Evolutionary conservation across 2,113 vertebrate species (phyloP), one percentile per base, ranked within the genome.

Genomic region (Lathamus discolor): DNA sequence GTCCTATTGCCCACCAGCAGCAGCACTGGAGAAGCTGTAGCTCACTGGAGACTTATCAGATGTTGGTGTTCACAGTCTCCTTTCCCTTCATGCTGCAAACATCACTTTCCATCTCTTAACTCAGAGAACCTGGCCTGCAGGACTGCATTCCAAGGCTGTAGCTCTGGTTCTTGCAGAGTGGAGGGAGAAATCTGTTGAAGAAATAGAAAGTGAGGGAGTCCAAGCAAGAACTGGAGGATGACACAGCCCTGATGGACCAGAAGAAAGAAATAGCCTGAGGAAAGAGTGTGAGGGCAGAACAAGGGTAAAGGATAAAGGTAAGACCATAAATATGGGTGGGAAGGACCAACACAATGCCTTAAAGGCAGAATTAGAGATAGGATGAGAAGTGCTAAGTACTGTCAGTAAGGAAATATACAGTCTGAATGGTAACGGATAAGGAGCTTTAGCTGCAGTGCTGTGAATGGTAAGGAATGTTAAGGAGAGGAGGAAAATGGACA

Each of bases 211-310:
- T 17, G 17, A 55, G 6, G 16, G 6, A 52, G 7, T 46, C 22
- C 0, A 0, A 66, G 54, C 8, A 63, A 73, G 16, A 88, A 18
- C 49, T 62, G 14, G 31, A 76, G 24, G 2, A 3, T 62, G 54
- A 78, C 33, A 46, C 3, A 69, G 16, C 6, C 13, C 68, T 74
- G 48, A n/a, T n/a, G 51, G 69, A 72, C 28, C 46, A 75, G 66
- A 74, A 37, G 48, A 29, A 73, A 69, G 17, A 63, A 89, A 9
- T 6, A 86, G 11, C 31, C 54, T 2, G 3, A 63, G 31, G 10
- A 52, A 88, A 69, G 22, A 23, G 8, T 17, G 13, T 54, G 54
- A 89, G 25, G 22, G 39, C 35, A 88, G 49, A 88, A 54, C 9
- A 75, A 48, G 11, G 15, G 29, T 4, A 66, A 91, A 84, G 4